Evolutionary conservation across 2,888 invertebrate species (phyloP).

Genomic region (Catonia carolina): DNA sequence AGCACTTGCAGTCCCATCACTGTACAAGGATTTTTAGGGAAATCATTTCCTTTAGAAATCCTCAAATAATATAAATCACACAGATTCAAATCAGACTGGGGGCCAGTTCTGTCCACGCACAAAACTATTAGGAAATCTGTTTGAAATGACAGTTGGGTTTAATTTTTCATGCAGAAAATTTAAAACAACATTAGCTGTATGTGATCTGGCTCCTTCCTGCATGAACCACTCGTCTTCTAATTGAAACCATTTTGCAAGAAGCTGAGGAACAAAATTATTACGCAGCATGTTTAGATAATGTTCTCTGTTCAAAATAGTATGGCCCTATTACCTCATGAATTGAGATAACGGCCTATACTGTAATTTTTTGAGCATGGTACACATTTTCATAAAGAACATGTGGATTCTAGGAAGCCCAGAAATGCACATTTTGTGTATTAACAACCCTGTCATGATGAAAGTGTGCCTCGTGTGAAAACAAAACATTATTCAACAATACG

Average conservation of each 20-base stretch:
- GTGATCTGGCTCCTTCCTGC: background rate
- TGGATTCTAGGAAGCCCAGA: constrained; percentile 1
- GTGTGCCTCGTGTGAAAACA: background rate
- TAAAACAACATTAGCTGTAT: background rate
- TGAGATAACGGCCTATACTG: background rate
- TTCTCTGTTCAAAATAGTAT: background rate
- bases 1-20: background rate
- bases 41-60: background rate
- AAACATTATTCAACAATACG: background rate
- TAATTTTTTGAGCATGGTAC: background rate
- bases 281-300: background rate
- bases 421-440: background rate
- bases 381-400: background rate
- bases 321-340: background rate
- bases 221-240: background rate
- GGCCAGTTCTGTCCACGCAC: background rate
- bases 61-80: background rate
- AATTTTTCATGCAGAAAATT: background rate
- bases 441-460: background rate
- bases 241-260: background rate
- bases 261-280: constrained; percentile 5
- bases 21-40: background rate
- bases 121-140: background rate
- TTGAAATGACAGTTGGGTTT: background rate
- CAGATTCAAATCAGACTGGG: background rate